Conservation (phyloP, 2,113 vertebrate genomes). For the Parus major region DNA sequence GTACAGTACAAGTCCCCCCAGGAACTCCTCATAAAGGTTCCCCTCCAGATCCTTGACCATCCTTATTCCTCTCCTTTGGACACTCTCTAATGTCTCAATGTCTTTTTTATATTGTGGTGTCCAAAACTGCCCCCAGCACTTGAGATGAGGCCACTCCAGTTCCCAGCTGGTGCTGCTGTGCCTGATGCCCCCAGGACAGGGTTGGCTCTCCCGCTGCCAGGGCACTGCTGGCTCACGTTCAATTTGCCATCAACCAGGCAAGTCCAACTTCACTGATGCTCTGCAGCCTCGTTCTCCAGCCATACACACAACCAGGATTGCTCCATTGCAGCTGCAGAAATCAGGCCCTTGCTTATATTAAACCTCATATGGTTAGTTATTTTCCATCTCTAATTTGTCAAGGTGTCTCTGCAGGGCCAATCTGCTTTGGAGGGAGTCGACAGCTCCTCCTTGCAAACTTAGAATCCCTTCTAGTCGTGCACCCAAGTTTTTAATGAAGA, state of each 20-base stretch:
- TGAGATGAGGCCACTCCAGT: fast-evolving
- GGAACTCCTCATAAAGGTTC: background rate
- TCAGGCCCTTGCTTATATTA: background rate
- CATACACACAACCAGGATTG: background rate
- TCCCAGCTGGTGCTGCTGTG: too few species aligned
- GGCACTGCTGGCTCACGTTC: background rate
- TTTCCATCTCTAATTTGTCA: fast-evolving
- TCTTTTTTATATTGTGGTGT: background rate
- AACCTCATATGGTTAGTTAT: background rate
- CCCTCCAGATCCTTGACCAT: background rate
- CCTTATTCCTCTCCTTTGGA: background rate
- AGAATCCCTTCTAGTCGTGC: background rate
- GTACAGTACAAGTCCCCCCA: background rate
- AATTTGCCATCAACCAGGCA: fast-evolving
- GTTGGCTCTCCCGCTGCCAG: background rate
- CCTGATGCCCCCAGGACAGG: background rate
- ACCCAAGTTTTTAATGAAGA: background rate
- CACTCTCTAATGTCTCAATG: background rate
- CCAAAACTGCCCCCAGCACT: background rate
- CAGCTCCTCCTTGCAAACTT: background rate
- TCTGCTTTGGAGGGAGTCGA: background rate
- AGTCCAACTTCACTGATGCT: background rate
- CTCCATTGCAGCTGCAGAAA: background rate
- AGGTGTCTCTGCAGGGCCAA: background rate
- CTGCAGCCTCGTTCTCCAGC: background rate